Conservation (phyloP, 2,888 invertebrate genomes). For the Brenthis daphne region DNA sequence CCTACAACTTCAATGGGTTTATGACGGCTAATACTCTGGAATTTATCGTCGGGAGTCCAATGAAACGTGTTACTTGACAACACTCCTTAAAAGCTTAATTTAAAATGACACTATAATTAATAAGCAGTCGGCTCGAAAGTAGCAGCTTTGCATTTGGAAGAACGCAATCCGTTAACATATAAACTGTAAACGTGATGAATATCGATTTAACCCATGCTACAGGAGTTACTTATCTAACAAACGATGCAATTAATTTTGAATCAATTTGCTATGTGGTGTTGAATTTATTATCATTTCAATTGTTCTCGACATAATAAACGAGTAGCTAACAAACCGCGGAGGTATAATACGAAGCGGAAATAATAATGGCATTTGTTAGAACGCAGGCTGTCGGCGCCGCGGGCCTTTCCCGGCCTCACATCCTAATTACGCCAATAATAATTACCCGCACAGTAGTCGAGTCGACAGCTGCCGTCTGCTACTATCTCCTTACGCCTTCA, state of each 20-base stretch:
- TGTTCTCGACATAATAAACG: conserved; percentile 67
- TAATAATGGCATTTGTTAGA: conserved; percentile 77
- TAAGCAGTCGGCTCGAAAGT: conserved; percentile 27
- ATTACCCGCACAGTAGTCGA: conserved; percentile 71
- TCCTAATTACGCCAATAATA: conserved; percentile 81
- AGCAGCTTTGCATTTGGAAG: conserved; percentile 41
- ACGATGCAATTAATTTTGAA: conserved; percentile 66
- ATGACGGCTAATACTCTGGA: conserved; percentile 65
- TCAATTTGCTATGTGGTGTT: conserved; percentile 67
- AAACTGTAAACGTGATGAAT: conserved; percentile 58
- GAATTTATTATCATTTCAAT: conserved; percentile 71
- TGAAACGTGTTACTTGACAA: conserved; percentile 42
- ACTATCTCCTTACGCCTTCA: conserved; percentile 50
- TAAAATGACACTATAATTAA: conserved; percentile 32
- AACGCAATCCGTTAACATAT: conserved; percentile 64
- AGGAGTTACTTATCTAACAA: conserved; percentile 58
- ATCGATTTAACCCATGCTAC: conserved; percentile 43
- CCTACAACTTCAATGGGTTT: conserved; percentile 66
- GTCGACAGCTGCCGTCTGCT: conserved; percentile 55
- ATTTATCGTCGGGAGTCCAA: conserved; percentile 55
- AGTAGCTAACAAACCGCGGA: conserved; percentile 62
- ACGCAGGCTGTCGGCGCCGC: conserved; percentile 66
- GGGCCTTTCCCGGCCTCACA: conserved; percentile 69
- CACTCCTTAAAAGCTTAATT: conserved; percentile 37
- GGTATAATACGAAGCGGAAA: conserved; percentile 75